A percentile compares a stretch with the other conserved stretches of the same genome.
These are phyloP conservation scores for Apogon talboti DNA, from an alignment of 2,797 vertebrate genomes.

Conservation along the genomic window DNA sequence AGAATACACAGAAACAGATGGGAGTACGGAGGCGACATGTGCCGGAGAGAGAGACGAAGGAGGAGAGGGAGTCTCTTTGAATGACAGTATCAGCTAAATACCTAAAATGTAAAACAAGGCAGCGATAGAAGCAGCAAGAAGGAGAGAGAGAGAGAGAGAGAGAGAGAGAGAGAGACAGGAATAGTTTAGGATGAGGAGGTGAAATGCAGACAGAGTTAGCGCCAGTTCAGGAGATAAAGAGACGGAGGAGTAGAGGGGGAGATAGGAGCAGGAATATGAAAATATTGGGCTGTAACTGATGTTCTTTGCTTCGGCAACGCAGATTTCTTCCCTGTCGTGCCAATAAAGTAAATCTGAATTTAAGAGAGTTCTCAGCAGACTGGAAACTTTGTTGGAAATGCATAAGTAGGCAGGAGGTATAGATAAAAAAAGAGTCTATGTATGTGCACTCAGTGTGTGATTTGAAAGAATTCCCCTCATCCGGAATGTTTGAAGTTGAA, in stretches of 20 bases:
- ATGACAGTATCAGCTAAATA: slow-evolving; percentile 54
- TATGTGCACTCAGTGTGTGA: slow-evolving; percentile 45
- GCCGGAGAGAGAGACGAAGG: slow-evolving; percentile 37
- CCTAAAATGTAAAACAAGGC: slow-evolving; percentile 46
- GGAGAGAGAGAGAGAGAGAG: neutral
- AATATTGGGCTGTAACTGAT: slow-evolving; percentile 49
- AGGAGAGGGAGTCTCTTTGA: slow-evolving; percentile 49
- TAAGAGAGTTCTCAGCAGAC: slow-evolving; percentile 50
- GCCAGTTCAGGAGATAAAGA: slow-evolving; percentile 20
- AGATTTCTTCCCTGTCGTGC: slow-evolving; percentile 41
- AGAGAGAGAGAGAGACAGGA: slow-evolving; percentile 11
- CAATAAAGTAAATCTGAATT: slow-evolving; percentile 64
- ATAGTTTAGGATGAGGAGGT: slow-evolving; percentile 2
- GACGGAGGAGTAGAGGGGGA: slow-evolving; percentile 17
- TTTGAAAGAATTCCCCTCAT: slow-evolving; percentile 48
- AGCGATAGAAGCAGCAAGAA: slow-evolving; percentile 2
- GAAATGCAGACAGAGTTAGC: slow-evolving; percentile 26
- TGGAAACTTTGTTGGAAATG: slow-evolving; percentile 46
- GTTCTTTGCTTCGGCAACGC: slow-evolving; percentile 39
- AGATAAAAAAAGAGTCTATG: slow-evolving; percentile 60
- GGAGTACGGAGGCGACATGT: slow-evolving; percentile 60
- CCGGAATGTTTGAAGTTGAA: slow-evolving; percentile 70
- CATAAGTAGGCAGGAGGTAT: slow-evolving; percentile 45
- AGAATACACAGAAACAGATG: slow-evolving; percentile 73
- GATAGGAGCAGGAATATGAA: slow-evolving; percentile 34